Evolutionary conservation across 2,797 vertebrate genomes (phyloP).

Genomic region (Microchirus variegatus): DNA sequence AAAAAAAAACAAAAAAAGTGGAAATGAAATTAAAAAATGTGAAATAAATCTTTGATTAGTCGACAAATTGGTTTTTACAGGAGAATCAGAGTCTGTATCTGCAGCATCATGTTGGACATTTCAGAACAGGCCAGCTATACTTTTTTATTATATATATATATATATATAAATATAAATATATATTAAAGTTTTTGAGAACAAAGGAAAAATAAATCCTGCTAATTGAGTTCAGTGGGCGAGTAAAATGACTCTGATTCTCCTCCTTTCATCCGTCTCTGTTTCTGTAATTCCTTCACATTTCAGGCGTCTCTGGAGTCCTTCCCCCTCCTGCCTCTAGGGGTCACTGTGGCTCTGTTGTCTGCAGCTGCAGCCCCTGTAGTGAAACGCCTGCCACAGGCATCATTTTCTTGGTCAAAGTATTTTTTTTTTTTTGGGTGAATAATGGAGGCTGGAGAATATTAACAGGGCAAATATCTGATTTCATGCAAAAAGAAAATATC

Average conservation of each 20-base stretch:
- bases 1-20: too few species aligned
- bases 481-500: slow-evolving; percentile 78
- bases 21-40: too few species aligned
- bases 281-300: background rate
- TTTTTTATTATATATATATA: background rate
- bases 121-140: background rate
- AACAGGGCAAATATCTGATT: slow-evolving; percentile 80
- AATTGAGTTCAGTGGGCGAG: slow-evolving; percentile 1
- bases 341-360: slow-evolving; percentile 74
- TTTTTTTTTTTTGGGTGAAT: slow-evolving; percentile 61
- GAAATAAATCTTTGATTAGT: too few species aligned
- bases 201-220: slow-evolving; percentile 2
- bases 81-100: too few species aligned
- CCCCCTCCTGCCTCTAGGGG: slow-evolving; percentile 69
- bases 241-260: background rate
- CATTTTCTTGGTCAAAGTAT: slow-evolving; percentile 81
- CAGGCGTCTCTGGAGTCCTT: slow-evolving; percentile 8
- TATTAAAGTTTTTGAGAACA: background rate
- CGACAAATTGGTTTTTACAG: too few species aligned
- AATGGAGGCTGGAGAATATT: slow-evolving; percentile 80
- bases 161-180: too few species aligned
- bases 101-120: too few species aligned
- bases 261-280: background rate
- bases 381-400: slow-evolving; percentile 73
- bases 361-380: slow-evolving; percentile 40